phyloP scores from a whole-genome alignment of 2,113 vertebrate genomes.

The Lipophrys pholis region DNA sequence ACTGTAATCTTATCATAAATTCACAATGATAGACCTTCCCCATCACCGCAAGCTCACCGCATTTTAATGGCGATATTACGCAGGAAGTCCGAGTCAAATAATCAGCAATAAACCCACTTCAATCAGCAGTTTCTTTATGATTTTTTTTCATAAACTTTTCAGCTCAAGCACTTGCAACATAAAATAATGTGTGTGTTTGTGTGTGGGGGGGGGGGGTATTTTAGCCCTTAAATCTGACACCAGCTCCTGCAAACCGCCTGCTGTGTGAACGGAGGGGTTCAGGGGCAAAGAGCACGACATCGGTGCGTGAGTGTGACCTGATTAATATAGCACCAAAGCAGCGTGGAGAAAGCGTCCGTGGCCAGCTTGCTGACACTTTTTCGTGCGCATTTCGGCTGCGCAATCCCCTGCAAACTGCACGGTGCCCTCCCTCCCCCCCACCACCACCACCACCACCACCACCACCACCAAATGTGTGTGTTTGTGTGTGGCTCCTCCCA shows the following conservation, averaged over 20 bases:
- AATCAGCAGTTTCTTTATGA: too few relatives aligned
- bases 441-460: too few relatives aligned
- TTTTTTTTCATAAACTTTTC: not conserved
- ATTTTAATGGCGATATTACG: not conserved
- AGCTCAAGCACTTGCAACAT: not conserved
- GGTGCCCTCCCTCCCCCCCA: too few relatives aligned
- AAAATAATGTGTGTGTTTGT: too few relatives aligned
- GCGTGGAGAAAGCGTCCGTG: not conserved
- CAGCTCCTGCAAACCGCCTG: not conserved
- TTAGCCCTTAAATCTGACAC: too few relatives aligned
- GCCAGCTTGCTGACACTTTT: not conserved
- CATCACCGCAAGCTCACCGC: not conserved
- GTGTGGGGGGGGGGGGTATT: too few relatives aligned
- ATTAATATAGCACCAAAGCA: not conserved
- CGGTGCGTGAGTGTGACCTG: constrained; percentile 3
- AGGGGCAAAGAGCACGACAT: constrained; percentile 41
- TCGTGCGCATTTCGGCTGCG: too few relatives aligned
- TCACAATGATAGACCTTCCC: not conserved
- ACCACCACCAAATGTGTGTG: not conserved
- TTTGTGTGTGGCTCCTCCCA: constrained; percentile 37
- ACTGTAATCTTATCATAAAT: constrained; percentile 30
- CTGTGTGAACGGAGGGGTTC: constrained; percentile 5
- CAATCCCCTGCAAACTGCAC: too few relatives aligned
- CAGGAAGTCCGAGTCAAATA: too few relatives aligned
- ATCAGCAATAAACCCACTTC: too few relatives aligned